Evolutionary conservation across 2,113 vertebrate species (phyloP).

Genomic region (Catharus minimus): DNA sequence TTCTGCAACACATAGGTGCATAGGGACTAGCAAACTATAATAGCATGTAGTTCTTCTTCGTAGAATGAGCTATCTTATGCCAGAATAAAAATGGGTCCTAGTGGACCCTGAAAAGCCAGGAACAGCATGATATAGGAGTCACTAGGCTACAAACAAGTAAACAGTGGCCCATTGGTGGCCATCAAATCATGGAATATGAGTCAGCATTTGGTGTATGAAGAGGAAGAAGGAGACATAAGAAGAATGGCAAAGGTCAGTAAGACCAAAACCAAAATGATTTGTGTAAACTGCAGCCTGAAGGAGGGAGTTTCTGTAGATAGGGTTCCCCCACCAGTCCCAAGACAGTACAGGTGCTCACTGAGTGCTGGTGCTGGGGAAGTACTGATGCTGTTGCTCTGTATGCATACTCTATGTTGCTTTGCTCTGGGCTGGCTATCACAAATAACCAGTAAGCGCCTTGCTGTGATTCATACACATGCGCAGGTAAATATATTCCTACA

Average conservation of each 20-base stretch:
- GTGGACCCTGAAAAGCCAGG: neutral
- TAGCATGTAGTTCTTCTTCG: neutral
- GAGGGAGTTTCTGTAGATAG: rapidly evolving
- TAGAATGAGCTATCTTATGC: neutral
- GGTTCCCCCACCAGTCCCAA: rapidly evolving
- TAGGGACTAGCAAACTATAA: neutral
- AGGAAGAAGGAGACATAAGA: neutral
- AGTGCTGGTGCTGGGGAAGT: neutral
- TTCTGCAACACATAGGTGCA: neutral
- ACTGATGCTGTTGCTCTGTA: neutral
- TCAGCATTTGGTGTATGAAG: rapidly evolving
- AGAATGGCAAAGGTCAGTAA: neutral
- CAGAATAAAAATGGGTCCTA: neutral
- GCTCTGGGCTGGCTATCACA: neutral
- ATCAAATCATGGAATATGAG: rapidly evolving
- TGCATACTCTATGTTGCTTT: neutral
- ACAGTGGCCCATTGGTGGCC: neutral
- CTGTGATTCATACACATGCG: neutral
- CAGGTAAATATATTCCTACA: neutral
- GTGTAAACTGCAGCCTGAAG: neutral
- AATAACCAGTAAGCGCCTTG: neutral
- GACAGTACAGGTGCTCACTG: neutral
- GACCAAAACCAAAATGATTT: neutral
- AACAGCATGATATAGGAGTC: neutral
- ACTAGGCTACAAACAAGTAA: neutral